Percentiles rank a stretch among this genome's conserved stretches.
These are phyloP conservation scores for Dendroctonus ponderosae DNA, from an alignment of 1,140 invertebrate genomes.

Conservation along the genomic window DNA sequence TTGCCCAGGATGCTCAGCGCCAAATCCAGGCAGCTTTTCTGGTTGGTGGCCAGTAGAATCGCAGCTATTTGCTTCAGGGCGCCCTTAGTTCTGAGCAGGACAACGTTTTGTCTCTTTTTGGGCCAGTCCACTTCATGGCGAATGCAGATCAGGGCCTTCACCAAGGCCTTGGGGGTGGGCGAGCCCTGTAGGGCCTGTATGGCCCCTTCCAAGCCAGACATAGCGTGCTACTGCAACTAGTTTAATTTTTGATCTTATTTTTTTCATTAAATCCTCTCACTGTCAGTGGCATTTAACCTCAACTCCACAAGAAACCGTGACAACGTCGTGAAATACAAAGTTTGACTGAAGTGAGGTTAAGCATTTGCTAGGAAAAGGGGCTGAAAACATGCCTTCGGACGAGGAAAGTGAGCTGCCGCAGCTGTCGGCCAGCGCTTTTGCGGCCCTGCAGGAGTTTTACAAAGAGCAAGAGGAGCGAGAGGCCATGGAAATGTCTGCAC, in stretches of 20 bases:
- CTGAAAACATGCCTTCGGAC: constrained; percentile 14
- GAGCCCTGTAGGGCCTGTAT: constrained; percentile 13
- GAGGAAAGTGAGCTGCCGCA: constrained; percentile 61
- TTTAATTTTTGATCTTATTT: too few relatives aligned
- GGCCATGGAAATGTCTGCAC: constrained; percentile 44
- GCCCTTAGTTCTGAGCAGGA: constrained; percentile 35
- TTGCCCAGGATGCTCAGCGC: constrained; percentile 60
- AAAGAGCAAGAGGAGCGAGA: constrained; percentile 64
- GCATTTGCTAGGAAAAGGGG: not conserved
- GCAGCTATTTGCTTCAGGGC: constrained; percentile 40
- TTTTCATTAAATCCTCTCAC: too few relatives aligned
- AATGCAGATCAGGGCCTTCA: constrained; percentile 41
- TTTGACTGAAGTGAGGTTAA: not conserved
- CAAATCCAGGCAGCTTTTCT: constrained; percentile 53
- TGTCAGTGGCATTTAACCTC: too few relatives aligned
- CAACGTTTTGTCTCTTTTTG: constrained; percentile 39
- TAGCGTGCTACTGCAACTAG: too few relatives aligned
- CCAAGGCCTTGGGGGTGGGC: not conserved
- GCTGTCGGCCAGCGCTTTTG: constrained; percentile 71
- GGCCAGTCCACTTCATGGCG: constrained; percentile 45
- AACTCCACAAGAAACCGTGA: too few relatives aligned
- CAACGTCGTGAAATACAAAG: too few relatives aligned
- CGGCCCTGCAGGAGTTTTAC: constrained; percentile 80
- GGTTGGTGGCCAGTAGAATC: constrained; percentile 51
- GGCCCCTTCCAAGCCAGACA: constrained; percentile 8